Conservation (phyloP, 53 echinoderm and acorn worm genomes). For the Holothuria scabra region DNA sequence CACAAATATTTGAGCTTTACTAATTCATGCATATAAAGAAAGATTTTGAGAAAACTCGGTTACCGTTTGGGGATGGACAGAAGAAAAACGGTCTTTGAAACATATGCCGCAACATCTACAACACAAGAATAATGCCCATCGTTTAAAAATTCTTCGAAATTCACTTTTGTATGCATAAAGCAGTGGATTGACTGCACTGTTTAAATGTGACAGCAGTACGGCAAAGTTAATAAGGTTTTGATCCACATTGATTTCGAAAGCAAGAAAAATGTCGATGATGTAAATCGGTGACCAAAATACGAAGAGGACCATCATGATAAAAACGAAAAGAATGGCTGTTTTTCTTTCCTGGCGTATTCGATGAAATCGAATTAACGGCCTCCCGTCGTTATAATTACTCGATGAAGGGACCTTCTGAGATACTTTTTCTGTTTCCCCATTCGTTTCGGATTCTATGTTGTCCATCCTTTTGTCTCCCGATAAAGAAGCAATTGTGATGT, state of each 20-base stretch:
- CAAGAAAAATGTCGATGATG: conserved; percentile 52
- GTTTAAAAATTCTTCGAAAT: conserved; percentile 49
- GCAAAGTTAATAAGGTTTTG: conserved; percentile 60
- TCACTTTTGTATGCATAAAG: conserved; percentile 61
- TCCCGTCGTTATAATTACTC: not conserved
- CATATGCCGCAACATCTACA: not conserved
- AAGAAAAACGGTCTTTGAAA: conserved; percentile 4
- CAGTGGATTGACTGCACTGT: conserved; percentile 65
- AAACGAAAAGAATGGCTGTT: conserved; percentile 61
- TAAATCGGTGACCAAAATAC: conserved; percentile 64
- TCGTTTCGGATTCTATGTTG: too few species aligned
- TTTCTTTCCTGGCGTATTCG: conserved; percentile 54
- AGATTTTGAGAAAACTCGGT: too few species aligned
- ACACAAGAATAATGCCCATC: conserved; percentile 33
- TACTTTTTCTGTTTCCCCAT: not conserved
- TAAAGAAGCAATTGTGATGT: too few species aligned
- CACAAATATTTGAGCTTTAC: too few species aligned
- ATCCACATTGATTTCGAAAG: conserved; percentile 46
- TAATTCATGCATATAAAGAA: too few species aligned
- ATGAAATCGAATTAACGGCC: conserved; percentile 26
- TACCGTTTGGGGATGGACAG: too few species aligned
- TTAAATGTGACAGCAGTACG: conserved; percentile 62
- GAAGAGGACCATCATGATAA: conserved; percentile 61
- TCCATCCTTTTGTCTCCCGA: too few species aligned
- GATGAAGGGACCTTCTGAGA: not conserved